Percentiles rank a stretch among this genome's conserved stretches.
phyloP scores from a whole-genome alignment of 2,797 vertebrate species.

The Melanotaenia parkinsoni region DNA sequence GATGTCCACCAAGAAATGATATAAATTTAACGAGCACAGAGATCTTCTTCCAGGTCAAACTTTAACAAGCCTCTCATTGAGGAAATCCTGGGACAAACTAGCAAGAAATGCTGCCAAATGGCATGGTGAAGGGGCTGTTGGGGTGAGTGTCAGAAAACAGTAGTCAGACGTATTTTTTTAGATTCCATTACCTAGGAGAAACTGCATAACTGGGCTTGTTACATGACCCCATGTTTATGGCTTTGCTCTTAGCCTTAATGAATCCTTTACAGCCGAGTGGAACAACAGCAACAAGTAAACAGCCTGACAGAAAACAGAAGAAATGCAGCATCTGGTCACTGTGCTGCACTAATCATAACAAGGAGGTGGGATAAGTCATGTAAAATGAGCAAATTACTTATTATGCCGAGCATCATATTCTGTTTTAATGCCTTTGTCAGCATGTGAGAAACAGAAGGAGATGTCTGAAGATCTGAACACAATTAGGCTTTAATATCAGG shows the following conservation, averaged over 20 bases:
- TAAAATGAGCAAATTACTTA: constrained; percentile 11
- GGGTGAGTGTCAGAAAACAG: constrained; percentile 24
- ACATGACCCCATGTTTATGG: constrained; percentile 67
- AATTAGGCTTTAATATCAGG: constrained; percentile 67
- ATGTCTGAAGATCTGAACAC: constrained; percentile 48
- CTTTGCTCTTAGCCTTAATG: constrained; percentile 66
- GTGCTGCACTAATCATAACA: constrained; percentile 19
- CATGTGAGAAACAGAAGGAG: constrained; percentile 28
- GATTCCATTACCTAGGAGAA: constrained; percentile 50
- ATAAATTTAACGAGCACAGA: constrained; percentile 57
- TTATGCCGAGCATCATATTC: neutral
- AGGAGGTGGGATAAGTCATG: constrained; percentile 1
- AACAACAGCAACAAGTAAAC: constrained; percentile 39
- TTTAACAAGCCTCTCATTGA: constrained; percentile 68
- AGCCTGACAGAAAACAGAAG: constrained; percentile 13
- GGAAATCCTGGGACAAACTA: constrained; percentile 65
- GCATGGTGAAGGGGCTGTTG: constrained; percentile 25
- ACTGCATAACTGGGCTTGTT: constrained; percentile 56
- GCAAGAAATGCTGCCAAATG: constrained; percentile 61
- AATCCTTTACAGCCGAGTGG: constrained; percentile 64
- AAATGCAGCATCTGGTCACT: constrained; percentile 28
- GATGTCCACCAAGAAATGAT: constrained; percentile 45
- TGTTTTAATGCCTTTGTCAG: constrained; percentile 19
- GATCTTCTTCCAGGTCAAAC: constrained; percentile 59
- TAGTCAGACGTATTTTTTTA: constrained; percentile 3